Evolutionary conservation across 2,113 vertebrate species (phyloP).

Genomic region (Eretmochelys imbricata): DNA sequence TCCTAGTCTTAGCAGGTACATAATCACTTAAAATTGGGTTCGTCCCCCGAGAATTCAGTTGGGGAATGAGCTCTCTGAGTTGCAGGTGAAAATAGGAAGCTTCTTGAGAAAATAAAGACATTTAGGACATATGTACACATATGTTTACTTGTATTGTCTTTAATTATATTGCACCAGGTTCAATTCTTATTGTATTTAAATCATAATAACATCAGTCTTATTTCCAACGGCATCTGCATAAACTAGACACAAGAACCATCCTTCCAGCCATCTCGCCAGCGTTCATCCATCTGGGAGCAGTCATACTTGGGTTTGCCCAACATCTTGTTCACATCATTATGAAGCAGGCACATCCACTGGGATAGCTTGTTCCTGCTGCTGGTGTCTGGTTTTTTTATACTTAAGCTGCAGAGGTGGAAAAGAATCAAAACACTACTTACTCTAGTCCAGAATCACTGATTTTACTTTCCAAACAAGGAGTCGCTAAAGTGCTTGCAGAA

Average conservation of each 20-base stretch:
- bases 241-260: slow-evolving; percentile 83
- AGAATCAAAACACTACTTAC: not conserved
- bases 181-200: not conserved
- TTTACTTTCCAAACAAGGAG: not conserved
- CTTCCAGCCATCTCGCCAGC: slow-evolving; percentile 88
- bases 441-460: no score
- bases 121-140: rapidly evolving
- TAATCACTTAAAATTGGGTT: not conserved
- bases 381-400: slow-evolving; percentile 84
- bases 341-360: slow-evolving; percentile 89
- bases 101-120: no score
- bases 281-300: slow-evolving; percentile 86
- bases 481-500: not conserved
- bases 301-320: slow-evolving; percentile 89
- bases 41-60: no score
- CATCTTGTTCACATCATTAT: slow-evolving; percentile 87
- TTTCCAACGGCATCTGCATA: not conserved
- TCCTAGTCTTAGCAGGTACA: not conserved
- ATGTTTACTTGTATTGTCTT: rapidly evolving
- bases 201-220: not conserved
- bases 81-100: no score
- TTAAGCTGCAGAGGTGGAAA: slow-evolving; percentile 75
- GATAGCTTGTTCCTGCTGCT: slow-evolving; percentile 80
- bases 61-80: not conserved
- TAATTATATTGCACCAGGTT: not conserved